Evolutionary conservation across 2,113 vertebrate species (phyloP).

Genomic region (Ardeotis arabs): DNA sequence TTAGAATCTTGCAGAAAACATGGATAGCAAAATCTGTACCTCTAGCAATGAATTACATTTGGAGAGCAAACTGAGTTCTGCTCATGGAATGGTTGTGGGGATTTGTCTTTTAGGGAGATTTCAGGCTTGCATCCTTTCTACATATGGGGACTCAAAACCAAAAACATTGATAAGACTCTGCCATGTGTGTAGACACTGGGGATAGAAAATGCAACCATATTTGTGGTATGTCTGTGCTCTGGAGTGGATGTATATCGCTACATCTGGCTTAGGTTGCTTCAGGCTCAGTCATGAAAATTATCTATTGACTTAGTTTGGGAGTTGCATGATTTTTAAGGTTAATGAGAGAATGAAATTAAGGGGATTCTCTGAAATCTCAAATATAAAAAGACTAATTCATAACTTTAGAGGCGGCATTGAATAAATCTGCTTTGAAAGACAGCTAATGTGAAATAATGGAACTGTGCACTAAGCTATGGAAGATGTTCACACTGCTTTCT

Average conservation of each 20-base stretch:
- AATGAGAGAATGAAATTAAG: neutral
- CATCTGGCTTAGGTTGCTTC: neutral
- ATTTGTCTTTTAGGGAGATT: neutral
- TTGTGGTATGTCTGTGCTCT: neutral
- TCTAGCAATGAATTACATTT: neutral
- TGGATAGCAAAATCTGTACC: neutral
- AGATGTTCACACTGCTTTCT: neutral
- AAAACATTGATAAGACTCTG: neutral
- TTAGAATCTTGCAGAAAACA: neutral
- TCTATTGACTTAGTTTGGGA: neutral
- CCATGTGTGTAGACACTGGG: neutral
- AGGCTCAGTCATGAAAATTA: neutral
- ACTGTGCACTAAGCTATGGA: neutral
- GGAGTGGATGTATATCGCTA: neutral
- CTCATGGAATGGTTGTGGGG: neutral
- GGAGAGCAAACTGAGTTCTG: neutral
- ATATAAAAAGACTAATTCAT: neutral
- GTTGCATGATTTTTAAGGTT: neutral
- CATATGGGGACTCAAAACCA: accelerated
- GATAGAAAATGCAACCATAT: neutral
- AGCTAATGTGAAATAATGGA: neutral
- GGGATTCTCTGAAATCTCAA: neutral
- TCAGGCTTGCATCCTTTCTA: neutral
- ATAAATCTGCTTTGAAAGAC: neutral
- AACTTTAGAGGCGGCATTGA: neutral